Percentiles rank a stretch among this genome's conserved stretches.
Evolutionary conservation across 1,140 invertebrate species (phyloP).

Genomic region (Nasonia longicornis): DNA sequence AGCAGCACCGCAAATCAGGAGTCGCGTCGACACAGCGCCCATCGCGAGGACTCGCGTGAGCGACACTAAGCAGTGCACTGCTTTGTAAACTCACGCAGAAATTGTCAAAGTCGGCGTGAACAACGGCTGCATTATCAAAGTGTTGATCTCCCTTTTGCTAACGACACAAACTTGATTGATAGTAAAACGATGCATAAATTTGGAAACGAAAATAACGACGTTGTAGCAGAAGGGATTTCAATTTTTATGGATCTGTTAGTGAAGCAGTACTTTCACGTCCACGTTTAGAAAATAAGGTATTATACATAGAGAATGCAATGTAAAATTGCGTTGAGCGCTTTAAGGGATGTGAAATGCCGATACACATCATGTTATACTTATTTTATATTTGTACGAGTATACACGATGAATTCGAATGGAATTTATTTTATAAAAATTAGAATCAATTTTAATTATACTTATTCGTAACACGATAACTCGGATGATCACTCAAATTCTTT

Average conservation of each 20-base stretch:
- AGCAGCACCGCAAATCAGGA: slow-evolving; percentile 57
- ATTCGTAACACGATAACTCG: too few species aligned
- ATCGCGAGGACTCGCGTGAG: slow-evolving; percentile 80
- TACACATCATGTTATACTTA: background rate
- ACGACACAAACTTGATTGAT: too few species aligned
- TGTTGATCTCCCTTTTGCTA: background rate
- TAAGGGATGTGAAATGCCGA: slow-evolving; percentile 18
- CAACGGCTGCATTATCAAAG: background rate
- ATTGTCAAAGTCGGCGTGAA: too few species aligned
- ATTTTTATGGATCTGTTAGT: background rate
- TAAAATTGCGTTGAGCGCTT: background rate
- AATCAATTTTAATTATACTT: slow-evolving; percentile 5
- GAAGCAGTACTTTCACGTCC: background rate
- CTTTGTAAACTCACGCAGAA: background rate
- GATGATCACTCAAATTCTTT: background rate
- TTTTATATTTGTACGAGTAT: slow-evolving; percentile 1
- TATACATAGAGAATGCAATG: background rate
- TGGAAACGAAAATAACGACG: background rate
- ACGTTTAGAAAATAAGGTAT: background rate
- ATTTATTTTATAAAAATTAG: slow-evolving; percentile 18
- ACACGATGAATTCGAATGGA: slow-evolving; percentile 16
- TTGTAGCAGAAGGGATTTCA: background rate
- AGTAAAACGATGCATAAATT: background rate
- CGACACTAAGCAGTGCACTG: slow-evolving; percentile 60
- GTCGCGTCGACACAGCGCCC: slow-evolving; percentile 72